phyloP scores from a whole-genome alignment of 2,113 vertebrate species.

The Vulpes vulpes region DNA sequence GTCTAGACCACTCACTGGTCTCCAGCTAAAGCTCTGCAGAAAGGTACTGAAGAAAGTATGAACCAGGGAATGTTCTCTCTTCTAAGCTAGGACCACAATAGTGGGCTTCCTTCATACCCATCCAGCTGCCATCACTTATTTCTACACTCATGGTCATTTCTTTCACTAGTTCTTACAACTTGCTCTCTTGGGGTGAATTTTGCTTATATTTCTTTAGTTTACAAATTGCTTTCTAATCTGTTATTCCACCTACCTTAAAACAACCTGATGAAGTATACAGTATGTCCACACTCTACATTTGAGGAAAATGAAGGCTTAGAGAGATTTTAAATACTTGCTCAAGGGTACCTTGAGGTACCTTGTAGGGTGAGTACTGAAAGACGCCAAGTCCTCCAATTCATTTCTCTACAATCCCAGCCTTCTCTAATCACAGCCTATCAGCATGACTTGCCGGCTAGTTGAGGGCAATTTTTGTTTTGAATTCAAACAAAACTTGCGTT shows the following conservation, averaged over 20 bases:
- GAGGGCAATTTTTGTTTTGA: background rate
- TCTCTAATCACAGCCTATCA: background rate
- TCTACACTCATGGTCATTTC: background rate
- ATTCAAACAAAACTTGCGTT: background rate
- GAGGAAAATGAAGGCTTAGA: background rate
- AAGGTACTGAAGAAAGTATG: background rate
- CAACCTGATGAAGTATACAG: background rate
- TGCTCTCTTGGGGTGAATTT: background rate
- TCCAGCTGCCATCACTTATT: background rate
- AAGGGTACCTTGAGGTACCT: background rate
- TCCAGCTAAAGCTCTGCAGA: background rate
- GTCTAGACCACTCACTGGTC: background rate
- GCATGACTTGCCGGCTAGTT: background rate
- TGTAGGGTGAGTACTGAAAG: background rate
- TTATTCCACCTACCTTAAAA: background rate
- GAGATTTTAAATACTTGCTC: background rate
- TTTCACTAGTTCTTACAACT: constrained; percentile 2
- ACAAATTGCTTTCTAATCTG: background rate
- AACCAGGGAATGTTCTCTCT: background rate
- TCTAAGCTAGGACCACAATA: background rate
- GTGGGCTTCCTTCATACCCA: background rate
- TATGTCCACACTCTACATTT: background rate
- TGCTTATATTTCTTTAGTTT: background rate
- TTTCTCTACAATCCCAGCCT: background rate
- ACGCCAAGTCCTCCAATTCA: background rate